A percentile compares a stretch with the other conserved stretches of the same genome.
Evolutionary conservation across 2,888 invertebrate genomes (phyloP).

Genomic region (Globia sparganii): DNA sequence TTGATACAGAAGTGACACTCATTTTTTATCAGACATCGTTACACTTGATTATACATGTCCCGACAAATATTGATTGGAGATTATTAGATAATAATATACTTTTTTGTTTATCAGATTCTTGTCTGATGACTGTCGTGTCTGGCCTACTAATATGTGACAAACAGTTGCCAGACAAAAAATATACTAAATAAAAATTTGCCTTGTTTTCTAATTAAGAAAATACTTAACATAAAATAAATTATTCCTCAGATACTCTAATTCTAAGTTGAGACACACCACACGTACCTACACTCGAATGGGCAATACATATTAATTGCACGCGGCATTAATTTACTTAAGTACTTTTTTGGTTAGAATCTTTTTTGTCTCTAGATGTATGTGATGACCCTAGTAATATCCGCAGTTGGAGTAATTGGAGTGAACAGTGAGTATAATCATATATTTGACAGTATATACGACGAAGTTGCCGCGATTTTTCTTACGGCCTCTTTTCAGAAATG

Average conservation of each 20-base stretch:
- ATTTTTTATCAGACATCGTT: conserved; percentile 67
- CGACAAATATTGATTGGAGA: conserved; percentile 44
- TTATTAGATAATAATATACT: conserved; percentile 13
- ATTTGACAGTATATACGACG: conserved; percentile 70
- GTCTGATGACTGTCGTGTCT: conserved; percentile 28
- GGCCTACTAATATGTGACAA: conserved; percentile 27
- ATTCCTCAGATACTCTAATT: conserved; percentile 38
- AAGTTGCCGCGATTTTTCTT: conserved; percentile 72
- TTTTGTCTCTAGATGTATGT: conserved; percentile 57
- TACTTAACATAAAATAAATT: conserved; percentile 34
- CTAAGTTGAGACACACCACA: conserved; percentile 42
- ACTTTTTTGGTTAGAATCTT: conserved; percentile 58
- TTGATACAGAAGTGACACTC: conserved; percentile 54
- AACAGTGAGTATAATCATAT: conserved; percentile 65
- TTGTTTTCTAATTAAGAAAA: conserved; percentile 28
- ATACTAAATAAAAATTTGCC: neutral
- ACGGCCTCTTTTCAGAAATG: conserved; percentile 52
- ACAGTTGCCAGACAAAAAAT: conserved; percentile 2
- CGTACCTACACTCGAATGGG: conserved; percentile 55
- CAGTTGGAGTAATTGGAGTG: conserved; percentile 77
- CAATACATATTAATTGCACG: conserved; percentile 64
- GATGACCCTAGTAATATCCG: conserved; percentile 74
- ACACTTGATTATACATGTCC: conserved; percentile 59
- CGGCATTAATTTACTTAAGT: conserved; percentile 42
- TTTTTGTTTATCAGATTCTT: conserved; percentile 36